These are phyloP conservation scores for Rapana venosa DNA, from an alignment of 2,888 invertebrate genomes.

Conservation along the genomic window DNA sequence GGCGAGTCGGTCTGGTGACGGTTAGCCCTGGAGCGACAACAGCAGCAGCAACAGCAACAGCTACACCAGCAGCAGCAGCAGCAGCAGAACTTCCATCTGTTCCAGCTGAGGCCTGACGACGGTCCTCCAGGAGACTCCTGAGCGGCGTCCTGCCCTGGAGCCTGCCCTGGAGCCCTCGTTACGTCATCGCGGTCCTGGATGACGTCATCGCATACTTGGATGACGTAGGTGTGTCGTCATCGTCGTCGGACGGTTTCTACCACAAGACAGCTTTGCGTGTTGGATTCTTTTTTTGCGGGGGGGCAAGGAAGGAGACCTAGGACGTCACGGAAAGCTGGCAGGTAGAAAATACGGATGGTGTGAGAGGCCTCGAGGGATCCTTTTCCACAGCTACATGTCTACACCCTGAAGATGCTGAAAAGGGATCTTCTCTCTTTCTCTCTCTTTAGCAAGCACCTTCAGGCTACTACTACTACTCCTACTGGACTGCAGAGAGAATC, in stretches of 20 bases:
- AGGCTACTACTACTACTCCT: too few relatives aligned
- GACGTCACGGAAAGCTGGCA: too few relatives aligned
- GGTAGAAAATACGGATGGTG: too few relatives aligned
- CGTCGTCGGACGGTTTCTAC: neutral
- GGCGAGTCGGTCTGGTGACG: conserved; percentile 49
- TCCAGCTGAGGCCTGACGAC: conserved; percentile 19
- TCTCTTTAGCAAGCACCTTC: too few relatives aligned
- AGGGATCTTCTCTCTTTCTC: too few relatives aligned
- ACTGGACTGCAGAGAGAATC: too few relatives aligned
- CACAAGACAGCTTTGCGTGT: too few relatives aligned
- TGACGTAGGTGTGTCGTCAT: neutral
- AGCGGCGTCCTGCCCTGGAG: neutral
- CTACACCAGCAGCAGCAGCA: neutral
- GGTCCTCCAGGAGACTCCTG: neutral
- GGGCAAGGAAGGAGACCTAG: too few relatives aligned
- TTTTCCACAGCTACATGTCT: too few relatives aligned
- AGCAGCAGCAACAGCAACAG: conserved; percentile 34
- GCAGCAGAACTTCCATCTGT: neutral
- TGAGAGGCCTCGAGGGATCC: too few relatives aligned
- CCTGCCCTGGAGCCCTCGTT: neutral
- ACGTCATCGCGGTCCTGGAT: neutral
- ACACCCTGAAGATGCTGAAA: too few relatives aligned
- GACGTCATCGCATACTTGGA: neutral
- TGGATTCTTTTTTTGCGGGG: too few relatives aligned
- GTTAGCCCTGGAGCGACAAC: conserved; percentile 43